Conservation (phyloP, 2,113 vertebrate genomes). For the Phrynosoma blainvillii region DNA sequence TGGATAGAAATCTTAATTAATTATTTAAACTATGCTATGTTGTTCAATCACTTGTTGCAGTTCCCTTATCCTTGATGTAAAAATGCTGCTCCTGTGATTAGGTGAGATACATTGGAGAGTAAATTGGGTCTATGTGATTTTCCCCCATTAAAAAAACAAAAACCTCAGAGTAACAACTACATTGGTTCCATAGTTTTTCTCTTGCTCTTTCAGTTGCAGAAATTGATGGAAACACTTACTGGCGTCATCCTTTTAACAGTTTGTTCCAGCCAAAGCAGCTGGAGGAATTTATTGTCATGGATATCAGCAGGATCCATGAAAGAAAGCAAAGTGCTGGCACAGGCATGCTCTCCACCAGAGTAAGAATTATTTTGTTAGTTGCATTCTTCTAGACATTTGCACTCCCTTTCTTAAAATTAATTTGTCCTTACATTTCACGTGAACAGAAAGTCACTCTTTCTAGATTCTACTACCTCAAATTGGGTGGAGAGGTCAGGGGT, state of each 20-base stretch:
- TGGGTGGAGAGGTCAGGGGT: too few relatives aligned
- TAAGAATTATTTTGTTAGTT: slow-evolving; percentile 58
- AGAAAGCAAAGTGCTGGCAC: slow-evolving; percentile 86
- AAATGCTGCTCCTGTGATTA: neutral
- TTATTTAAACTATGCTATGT: neutral
- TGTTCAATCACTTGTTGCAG: neutral
- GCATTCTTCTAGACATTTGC: fast-evolving
- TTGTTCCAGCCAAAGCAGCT: slow-evolving; percentile 90
- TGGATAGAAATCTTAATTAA: neutral
- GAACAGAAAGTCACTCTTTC: neutral
- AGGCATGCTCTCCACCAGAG: slow-evolving; percentile 90
- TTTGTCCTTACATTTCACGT: neutral
- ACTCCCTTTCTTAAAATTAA: neutral
- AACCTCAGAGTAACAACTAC: neutral
- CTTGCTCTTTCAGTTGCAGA: slow-evolving; percentile 85
- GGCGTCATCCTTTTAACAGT: slow-evolving; percentile 92
- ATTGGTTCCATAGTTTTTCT: neutral
- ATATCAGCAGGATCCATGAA: slow-evolving; percentile 82
- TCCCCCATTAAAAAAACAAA: neutral
- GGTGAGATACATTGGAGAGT: neutral
- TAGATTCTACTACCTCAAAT: neutral
- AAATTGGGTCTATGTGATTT: neutral
- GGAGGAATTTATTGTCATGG: slow-evolving; percentile 96
- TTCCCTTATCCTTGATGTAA: neutral
- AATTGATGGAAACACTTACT: slow-evolving; percentile 90